A percentile compares a stretch with the other conserved stretches of the same genome.
Evolutionary conservation across 2,113 vertebrate genomes (phyloP).

Genomic region (Bufo gargarizans): DNA sequence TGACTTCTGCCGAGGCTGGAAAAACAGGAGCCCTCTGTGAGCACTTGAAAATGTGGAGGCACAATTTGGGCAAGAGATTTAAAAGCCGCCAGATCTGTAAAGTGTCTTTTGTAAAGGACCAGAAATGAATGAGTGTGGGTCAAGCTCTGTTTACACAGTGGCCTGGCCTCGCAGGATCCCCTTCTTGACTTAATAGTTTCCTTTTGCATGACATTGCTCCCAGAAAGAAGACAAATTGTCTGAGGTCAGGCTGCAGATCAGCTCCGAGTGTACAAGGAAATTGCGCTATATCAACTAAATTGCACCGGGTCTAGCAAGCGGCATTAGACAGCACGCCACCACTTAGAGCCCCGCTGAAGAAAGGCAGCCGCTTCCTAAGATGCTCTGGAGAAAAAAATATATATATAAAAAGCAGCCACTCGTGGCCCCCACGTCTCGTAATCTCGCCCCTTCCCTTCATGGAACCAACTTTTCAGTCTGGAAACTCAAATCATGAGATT

Average conservation of each 20-base stretch:
- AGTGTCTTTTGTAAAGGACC: constrained; percentile 71
- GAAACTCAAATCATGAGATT: constrained; percentile 33
- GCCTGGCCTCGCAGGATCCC: constrained; percentile 75
- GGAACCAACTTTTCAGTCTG: background rate
- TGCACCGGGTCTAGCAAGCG: constrained; percentile 64
- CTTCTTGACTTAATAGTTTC: constrained; percentile 87
- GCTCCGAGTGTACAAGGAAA: constrained; percentile 79
- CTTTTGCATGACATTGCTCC: constrained; percentile 80
- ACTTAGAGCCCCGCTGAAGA: constrained; percentile 59
- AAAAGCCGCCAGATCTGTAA: constrained; percentile 65
- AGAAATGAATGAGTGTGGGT: constrained; percentile 77
- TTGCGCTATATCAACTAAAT: constrained; percentile 76
- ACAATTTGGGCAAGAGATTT: constrained; percentile 30
- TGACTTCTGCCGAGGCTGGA: background rate
- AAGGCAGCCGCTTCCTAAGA: constrained; percentile 37
- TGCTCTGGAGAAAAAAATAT: constrained; percentile 11
- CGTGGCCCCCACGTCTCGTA: background rate
- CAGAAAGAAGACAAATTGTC: constrained; percentile 80
- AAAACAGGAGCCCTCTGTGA: constrained; percentile 9
- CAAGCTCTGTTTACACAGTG: constrained; percentile 83
- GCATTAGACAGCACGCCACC: constrained; percentile 66
- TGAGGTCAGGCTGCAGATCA: constrained; percentile 75
- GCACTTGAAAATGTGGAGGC: background rate
- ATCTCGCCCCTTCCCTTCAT: background rate
- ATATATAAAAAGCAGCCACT: constrained; percentile 1